These are phyloP conservation scores for Drosophila quinaria DNA, from an alignment of 2,888 invertebrate species.

Conservation along the genomic window DNA sequence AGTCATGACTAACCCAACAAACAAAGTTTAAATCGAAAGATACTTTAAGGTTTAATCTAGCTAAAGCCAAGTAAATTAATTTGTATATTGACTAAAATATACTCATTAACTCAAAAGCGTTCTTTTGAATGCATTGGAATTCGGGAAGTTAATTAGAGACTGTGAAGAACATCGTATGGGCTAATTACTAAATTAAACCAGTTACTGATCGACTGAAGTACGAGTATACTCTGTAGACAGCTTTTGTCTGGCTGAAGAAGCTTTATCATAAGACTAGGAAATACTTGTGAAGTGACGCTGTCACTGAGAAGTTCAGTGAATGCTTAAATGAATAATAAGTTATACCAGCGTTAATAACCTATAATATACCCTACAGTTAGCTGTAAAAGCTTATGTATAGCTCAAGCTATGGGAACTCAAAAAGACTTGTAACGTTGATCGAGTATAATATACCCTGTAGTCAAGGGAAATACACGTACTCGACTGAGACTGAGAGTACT, in stretches of 20 bases:
- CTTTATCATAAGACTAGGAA: background rate
- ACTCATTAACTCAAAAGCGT: background rate
- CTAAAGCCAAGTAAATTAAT: background rate
- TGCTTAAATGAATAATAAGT: background rate
- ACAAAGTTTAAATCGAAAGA: background rate
- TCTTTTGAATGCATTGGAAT: background rate
- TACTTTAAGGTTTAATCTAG: background rate
- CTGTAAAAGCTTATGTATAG: background rate
- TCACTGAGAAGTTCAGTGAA: background rate
- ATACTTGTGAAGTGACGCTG: background rate
- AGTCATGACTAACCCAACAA: conserved; percentile 7
- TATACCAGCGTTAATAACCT: background rate
- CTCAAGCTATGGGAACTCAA: background rate
- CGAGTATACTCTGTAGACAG: background rate
- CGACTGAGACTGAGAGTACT: background rate
- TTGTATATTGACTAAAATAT: background rate
- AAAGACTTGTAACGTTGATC: no score
- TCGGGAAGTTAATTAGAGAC: background rate
- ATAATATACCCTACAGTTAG: background rate
- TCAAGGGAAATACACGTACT: background rate
- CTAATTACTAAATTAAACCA: background rate
- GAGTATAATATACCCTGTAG: no score
- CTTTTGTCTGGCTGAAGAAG: background rate
- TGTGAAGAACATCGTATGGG: background rate
- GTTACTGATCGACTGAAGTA: background rate